Evolutionary conservation across 92 coral and sea anemone genomes (phyloP).

Genomic region (Galaxea fascicularis): DNA sequence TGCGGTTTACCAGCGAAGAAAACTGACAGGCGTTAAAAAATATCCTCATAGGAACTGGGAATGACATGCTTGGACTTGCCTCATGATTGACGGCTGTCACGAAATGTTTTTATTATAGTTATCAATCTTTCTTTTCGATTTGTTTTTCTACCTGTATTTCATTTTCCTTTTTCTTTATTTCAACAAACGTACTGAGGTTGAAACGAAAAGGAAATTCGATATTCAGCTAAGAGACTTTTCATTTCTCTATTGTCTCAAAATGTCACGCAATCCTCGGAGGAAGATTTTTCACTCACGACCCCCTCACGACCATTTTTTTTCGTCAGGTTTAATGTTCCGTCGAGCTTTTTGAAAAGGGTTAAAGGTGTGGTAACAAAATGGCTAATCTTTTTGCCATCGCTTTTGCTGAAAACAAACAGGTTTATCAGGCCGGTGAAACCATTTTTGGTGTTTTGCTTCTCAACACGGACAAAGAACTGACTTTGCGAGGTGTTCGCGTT

Average conservation of each 20-base stretch:
- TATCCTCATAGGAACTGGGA: background rate
- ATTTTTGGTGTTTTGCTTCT: slow-evolving; percentile 36
- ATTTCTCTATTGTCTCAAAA: no score
- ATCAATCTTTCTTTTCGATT: background rate
- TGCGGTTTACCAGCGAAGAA: no score
- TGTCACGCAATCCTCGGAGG: slow-evolving; percentile 17
- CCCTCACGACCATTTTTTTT: background rate
- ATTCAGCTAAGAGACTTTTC: no score
- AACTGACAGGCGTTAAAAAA: background rate
- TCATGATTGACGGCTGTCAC: background rate
- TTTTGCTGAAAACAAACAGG: slow-evolving; percentile 38
- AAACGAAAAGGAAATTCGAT: no score
- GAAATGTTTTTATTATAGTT: background rate
- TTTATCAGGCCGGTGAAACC: slow-evolving; percentile 43
- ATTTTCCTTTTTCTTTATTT: background rate
- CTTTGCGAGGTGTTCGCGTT: slow-evolving; percentile 30
- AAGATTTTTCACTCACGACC: background rate
- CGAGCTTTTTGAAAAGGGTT: background rate
- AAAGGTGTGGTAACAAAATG: background rate
- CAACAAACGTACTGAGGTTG: no score
- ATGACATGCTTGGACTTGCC: background rate
- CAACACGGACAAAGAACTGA: slow-evolving; percentile 40
- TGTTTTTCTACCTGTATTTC: background rate
- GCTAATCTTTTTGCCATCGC: slow-evolving; percentile 38
- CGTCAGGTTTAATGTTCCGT: background rate